Evolutionary conservation across 2,888 invertebrate genomes (phyloP), one percentile per base, ranked within the genome.

Genomic region (Sarcophaga subvicina): DNA sequence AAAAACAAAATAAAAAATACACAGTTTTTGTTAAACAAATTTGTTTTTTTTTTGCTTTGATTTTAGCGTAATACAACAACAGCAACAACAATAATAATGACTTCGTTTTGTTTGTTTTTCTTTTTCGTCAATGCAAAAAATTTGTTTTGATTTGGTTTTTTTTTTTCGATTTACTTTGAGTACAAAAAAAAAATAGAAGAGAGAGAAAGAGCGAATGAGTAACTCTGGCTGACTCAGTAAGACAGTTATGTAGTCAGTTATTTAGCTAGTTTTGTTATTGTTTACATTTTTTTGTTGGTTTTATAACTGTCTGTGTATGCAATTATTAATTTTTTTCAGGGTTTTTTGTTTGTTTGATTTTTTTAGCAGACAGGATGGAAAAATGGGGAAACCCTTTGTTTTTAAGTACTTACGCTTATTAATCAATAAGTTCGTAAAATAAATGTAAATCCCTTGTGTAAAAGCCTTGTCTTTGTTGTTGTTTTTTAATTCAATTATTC

Each of bases 361-460:
- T 85, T 89, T 83, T 77, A 87, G 88, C 88, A 91, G 91, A 91
- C 91, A 90, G 89, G 87, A 90, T 89, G 37, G 37, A 37, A 37
- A 89, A 90, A 87, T 80, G 73, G 90, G 90, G 90, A 89, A 90
- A 85, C 88, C 91, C 90, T 85, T 67, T 70, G 47, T 4, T 54
- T 17, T 25, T 49, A 54, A 54, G 4, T 14, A 62, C 3, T 20
- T 62, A 62, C 11, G 20, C 62, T 20, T 37, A 37, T 37, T 37
- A 10, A 37, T 37, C 37, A 5, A 27, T 27, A 64, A 45, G 0
- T n/a, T 54, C 17, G 6, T 25, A 54, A 54, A 49, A 70, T 54
- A 54, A 14, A 6, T 59, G 17, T 37, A 54, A 54, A 60, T 27
- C 2, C 0, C 10, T 71, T 71, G 54, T 12, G 22, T 4, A 6